Percentiles rank a stretch among this genome's conserved stretches.
Conservation (phyloP, 2,797 vertebrate species). For the Argya squamiceps region DNA sequence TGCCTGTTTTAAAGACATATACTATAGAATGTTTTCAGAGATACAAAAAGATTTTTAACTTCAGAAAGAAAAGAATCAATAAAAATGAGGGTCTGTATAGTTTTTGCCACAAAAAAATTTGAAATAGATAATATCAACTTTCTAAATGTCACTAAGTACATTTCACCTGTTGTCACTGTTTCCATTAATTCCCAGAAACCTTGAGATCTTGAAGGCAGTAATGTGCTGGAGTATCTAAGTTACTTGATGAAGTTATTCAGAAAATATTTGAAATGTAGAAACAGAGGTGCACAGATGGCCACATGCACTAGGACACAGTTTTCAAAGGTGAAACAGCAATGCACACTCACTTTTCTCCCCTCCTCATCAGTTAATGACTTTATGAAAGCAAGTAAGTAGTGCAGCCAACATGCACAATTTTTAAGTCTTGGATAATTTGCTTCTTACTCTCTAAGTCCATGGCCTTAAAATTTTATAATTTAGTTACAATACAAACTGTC, state of each 20-base stretch:
- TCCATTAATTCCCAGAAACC: background rate
- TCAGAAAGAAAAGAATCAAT: background rate
- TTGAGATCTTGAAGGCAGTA: background rate
- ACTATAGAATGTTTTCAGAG: background rate
- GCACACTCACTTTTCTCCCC: background rate
- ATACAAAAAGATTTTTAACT: background rate
- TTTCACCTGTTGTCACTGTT: background rate
- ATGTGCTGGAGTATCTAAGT: background rate
- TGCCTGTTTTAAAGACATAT: background rate
- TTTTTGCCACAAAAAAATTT: background rate
- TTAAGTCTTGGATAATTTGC: background rate
- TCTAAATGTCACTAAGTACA: background rate
- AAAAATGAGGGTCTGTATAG: background rate
- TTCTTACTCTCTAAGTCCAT: background rate
- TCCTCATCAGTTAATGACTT: background rate
- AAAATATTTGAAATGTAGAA: background rate
- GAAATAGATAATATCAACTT: background rate
- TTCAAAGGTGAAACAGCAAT: background rate
- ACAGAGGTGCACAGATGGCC: background rate
- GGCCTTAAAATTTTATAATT: background rate
- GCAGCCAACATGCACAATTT: background rate
- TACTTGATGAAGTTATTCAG: background rate
- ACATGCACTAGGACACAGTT: background rate
- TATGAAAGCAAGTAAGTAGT: background rate
- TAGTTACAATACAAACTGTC: background rate